These are phyloP conservation scores for Silurus lanzhouensis DNA, from an alignment of 2,797 vertebrate genomes.

Conservation along the genomic window DNA sequence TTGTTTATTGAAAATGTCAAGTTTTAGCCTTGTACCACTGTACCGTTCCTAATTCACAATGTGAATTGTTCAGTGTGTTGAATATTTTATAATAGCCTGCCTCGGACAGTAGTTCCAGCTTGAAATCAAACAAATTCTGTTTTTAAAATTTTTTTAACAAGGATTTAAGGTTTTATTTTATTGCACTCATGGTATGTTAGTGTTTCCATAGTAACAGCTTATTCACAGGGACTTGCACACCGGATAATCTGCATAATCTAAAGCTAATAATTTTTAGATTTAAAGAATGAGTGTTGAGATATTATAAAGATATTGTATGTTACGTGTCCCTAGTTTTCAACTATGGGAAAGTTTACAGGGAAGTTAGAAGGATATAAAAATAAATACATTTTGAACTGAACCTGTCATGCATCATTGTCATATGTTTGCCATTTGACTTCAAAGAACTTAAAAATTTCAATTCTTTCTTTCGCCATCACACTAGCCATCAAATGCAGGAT, in stretches of 20 bases:
- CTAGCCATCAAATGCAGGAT: neutral
- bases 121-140: neutral
- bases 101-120: neutral
- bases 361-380: too few species aligned
- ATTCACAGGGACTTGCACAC: neutral
- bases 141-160: neutral
- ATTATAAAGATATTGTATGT: too few species aligned
- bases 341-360: too few species aligned
- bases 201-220: neutral
- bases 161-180: neutral
- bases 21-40: neutral
- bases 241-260: neutral
- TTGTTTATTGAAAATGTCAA: neutral
- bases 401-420: too few species aligned
- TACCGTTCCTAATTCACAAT: neutral
- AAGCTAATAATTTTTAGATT: neutral
- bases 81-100: neutral
- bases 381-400: too few species aligned
- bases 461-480: neutral
- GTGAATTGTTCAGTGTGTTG: neutral
- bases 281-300: neutral
- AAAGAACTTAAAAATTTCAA: too few species aligned
- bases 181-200: neutral
- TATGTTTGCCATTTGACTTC: too few species aligned
- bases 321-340: neutral